Conservation (phyloP, 2,113 vertebrate genomes). For the Nycticorax nycticorax region DNA sequence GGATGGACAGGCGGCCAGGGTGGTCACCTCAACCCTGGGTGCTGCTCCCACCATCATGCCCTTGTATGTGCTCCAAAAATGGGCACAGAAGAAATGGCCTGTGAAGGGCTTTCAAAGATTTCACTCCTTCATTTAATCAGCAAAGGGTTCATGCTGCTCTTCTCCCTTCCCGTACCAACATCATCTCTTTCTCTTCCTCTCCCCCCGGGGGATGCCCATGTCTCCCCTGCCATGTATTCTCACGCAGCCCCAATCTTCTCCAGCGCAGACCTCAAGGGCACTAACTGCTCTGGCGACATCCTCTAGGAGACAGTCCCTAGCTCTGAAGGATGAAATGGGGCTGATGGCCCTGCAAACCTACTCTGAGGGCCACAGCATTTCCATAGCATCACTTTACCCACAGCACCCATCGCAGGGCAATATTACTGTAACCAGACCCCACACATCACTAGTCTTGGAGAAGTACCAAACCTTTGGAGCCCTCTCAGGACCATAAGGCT, state of each 20-base stretch:
- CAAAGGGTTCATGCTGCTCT: background rate
- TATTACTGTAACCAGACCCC: background rate
- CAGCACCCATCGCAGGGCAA: background rate
- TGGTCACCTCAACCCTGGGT: background rate
- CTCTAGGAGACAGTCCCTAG: background rate
- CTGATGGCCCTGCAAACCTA: background rate
- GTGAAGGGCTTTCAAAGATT: background rate
- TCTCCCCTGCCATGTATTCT: background rate
- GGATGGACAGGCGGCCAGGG: background rate
- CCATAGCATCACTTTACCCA: background rate
- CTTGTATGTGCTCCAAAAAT: background rate
- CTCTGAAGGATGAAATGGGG: background rate
- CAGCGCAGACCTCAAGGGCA: background rate
- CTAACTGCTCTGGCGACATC: background rate
- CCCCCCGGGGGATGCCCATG: background rate
- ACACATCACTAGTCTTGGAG: too few relatives aligned
- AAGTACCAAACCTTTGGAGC: background rate
- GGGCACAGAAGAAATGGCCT: fast-evolving
- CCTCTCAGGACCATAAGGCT: background rate
- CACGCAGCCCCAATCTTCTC: background rate
- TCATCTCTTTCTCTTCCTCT: background rate
- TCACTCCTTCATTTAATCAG: background rate
- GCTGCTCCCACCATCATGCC: fast-evolving
- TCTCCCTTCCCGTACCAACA: background rate
- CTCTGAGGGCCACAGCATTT: background rate